A percentile compares a stretch with the other conserved stretches of the same genome.
phyloP scores from a whole-genome alignment of 1,140 invertebrate genomes.

The Ips typographus region DNA sequence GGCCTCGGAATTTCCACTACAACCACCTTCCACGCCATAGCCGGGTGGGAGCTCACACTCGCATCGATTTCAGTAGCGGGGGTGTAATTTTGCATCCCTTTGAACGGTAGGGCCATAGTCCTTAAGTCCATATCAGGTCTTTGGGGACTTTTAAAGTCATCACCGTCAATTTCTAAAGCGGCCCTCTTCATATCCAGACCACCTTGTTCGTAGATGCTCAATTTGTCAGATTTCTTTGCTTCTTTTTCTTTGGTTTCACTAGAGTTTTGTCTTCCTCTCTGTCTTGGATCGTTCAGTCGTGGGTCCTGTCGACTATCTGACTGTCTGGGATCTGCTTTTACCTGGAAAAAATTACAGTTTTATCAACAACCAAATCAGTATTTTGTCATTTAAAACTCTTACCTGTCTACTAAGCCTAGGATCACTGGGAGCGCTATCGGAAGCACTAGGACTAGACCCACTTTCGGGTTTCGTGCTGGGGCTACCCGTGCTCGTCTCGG shows the following conservation, averaged over 20 bases:
- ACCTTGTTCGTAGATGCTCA: conserved; percentile 50
- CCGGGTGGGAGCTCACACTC: conserved; percentile 73
- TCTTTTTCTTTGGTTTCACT: conserved; percentile 27
- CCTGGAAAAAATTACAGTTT: neutral
- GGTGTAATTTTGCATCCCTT: conserved; percentile 71
- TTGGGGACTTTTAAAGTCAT: conserved; percentile 35
- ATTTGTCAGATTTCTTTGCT: conserved; percentile 36
- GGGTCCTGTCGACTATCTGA: conserved; percentile 13
- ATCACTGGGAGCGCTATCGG: conserved; percentile 34
- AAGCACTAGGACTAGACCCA: conserved; percentile 12
- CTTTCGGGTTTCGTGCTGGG: conserved; percentile 6
- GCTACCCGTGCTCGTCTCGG: neutral
- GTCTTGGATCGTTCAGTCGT: conserved; percentile 32
- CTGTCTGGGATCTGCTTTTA: conserved; percentile 11
- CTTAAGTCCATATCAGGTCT: conserved; percentile 73
- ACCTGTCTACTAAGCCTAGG: conserved; percentile 40
- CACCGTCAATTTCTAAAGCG: conserved; percentile 28
- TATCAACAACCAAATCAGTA: conserved; percentile 4
- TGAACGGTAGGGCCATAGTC: conserved; percentile 70
- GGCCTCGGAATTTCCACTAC: conserved; percentile 70
- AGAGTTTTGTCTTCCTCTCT: conserved; percentile 31
- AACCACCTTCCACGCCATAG: conserved; percentile 66
- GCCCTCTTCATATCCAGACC: conserved; percentile 48
- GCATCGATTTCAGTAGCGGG: conserved; percentile 84
- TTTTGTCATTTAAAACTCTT: neutral